Evolutionary conservation across 2,797 vertebrate species (phyloP), one percentile per base, ranked within the genome.

Genomic region (Neoniphon sammara): DNA sequence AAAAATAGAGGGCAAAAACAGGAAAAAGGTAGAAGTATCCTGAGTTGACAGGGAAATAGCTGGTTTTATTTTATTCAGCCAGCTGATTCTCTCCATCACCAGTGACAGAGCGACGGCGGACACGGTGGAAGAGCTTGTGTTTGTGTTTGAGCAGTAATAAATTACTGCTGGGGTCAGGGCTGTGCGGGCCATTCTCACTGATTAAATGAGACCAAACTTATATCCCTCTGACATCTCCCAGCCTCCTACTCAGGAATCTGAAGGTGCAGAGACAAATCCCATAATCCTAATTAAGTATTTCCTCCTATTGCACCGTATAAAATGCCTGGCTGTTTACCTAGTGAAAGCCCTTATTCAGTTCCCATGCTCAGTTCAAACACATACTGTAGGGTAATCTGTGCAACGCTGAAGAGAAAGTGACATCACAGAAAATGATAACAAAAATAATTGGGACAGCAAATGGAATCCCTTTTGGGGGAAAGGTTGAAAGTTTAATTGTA

Each of bases 11-110:
- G 27, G 47, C 31, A 15, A 47, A 23, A 34, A 47, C 30, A 4
- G 18, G 47, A 70, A 66, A 56, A 80, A 66, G 47, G 55, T 56
- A 81, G 90, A 85, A 82, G 83, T 82, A 84, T 91, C 89, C 69
- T 82, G 88, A 90, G 82, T 87, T 94, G 92, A 93, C 90, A 85
- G 89, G 64, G 75, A 93, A 92, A 93, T 92, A 93, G 92, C 90
- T 80, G 83, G 87, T 91, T 93, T 92, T 86, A 90, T 92, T 93
- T 91, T 90, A 89, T 92, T 86, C 85, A 91, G 81, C 83, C 89
- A 83, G 82, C 72, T 90, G 91, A 92, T 89, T 92, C 89, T 83
- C 84, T 93, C 89, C 54, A 89, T 93, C 89, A 91, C 81, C 83
- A 54, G 20, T 77, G 88, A 91, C 85, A 90, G 82, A 75, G 77